Conservation (phyloP, 2,888 invertebrate genomes). For the Stenodera caucasica region DNA sequence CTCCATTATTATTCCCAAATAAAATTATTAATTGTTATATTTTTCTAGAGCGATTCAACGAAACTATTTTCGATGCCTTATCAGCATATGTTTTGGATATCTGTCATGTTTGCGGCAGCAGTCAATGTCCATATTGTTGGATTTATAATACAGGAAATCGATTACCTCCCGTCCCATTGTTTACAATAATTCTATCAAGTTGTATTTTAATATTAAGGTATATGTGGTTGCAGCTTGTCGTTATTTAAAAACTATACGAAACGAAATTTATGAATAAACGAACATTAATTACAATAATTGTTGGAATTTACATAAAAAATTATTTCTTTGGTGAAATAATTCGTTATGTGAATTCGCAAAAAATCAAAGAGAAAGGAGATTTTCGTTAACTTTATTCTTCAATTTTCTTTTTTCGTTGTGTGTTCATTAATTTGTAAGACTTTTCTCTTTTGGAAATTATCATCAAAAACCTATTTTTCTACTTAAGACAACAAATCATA, state of each 20-base stretch:
- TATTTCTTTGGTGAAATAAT: not conserved
- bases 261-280: not conserved
- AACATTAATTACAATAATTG: too few species aligned
- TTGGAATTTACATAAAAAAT: too few species aligned
- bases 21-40: constrained; percentile 14
- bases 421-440: constrained; percentile 5
- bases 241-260: constrained; percentile 19
- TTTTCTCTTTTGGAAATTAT: not conserved
- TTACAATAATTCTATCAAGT: constrained; percentile 40
- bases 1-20: not conserved
- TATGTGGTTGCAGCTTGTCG: constrained; percentile 36
- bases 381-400: not conserved
- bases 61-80: constrained; percentile 85
- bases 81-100: constrained; percentile 86
- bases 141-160: constrained; percentile 72
- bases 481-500: constrained; percentile 17
- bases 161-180: constrained; percentile 42
- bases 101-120: constrained; percentile 92
- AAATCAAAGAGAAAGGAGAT: not conserved
- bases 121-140: constrained; percentile 90
- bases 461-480: constrained; percentile 17
- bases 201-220: constrained; percentile 42
- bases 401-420: not conserved
- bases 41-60: constrained; percentile 82
- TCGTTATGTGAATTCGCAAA: not conserved